Percentiles rank a stretch among this genome's conserved stretches.
These are phyloP conservation scores for Drosophila busckii DNA, from an alignment of 1,140 invertebrate genomes.

Conservation along the genomic window DNA sequence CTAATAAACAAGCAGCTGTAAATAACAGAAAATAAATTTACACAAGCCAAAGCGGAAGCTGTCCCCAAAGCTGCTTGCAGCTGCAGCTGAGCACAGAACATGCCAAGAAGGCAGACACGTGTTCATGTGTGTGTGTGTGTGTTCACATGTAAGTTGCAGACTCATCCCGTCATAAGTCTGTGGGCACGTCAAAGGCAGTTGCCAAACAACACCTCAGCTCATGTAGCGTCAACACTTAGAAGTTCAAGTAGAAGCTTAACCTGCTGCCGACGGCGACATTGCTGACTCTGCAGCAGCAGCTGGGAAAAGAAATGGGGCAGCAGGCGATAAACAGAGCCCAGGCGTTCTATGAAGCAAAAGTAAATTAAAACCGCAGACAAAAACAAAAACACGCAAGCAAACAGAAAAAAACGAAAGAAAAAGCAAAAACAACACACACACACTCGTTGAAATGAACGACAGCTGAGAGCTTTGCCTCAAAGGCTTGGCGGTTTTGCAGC, in stretches of 20 bases:
- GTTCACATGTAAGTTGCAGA: slow-evolving; percentile 14
- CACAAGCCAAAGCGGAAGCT: slow-evolving; percentile 21
- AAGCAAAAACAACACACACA: slow-evolving; percentile 22
- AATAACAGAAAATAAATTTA: slow-evolving; percentile 32
- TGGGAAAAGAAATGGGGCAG: not conserved
- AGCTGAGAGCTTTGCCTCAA: slow-evolving; percentile 41
- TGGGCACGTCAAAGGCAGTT: slow-evolving; percentile 65
- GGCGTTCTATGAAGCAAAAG: slow-evolving; percentile 41
- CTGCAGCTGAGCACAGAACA: slow-evolving; percentile 10
- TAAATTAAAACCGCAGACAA: slow-evolving; percentile 66
- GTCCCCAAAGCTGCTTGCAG: no score
- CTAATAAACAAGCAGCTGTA: slow-evolving; percentile 37
- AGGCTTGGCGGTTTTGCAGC: slow-evolving; percentile 36
- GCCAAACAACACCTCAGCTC: slow-evolving; percentile 68
- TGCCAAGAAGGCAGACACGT: slow-evolving; percentile 3
- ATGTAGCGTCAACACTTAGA: slow-evolving; percentile 67
- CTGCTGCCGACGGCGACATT: slow-evolving; percentile 63
- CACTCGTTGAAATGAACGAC: slow-evolving; percentile 34
- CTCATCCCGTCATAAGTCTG: slow-evolving; percentile 26
- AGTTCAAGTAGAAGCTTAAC: slow-evolving; percentile 71
- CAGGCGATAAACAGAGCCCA: slow-evolving; percentile 1
- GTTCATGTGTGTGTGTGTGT: slow-evolving; percentile 37
- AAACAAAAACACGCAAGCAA: slow-evolving; percentile 18
- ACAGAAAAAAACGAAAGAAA: slow-evolving; percentile 12
- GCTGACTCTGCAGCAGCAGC: slow-evolving; percentile 27